Base-by-base conservation (phyloP, 92 coral and sea anemone species). In the Palythoa heliodiscus region DNA sequence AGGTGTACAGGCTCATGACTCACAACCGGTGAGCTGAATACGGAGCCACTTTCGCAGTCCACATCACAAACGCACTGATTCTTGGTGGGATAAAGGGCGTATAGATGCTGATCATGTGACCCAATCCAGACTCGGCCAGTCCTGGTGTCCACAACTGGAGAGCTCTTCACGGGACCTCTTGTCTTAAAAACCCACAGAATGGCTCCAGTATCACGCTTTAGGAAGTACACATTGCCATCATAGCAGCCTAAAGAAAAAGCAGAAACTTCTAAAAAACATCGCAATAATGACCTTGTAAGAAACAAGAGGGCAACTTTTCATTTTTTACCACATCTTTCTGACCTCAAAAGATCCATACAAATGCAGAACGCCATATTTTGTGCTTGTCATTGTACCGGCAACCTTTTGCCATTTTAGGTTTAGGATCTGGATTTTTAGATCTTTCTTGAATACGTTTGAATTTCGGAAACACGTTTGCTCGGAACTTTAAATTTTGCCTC, bases 81-180 rank as follows among this genome's bases (percentile, higher is more conserved):
- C 52, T 60, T 87, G 15, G 70, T 71, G 40, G 93, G 75, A 86
- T 96, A 97, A 25, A 96, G 90, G 13, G 90, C 92, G 67, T 96
- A 96, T 23, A 94, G 53, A 77, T 77, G 84, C 25, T 92, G 95
- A 69, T 96, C 99, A 86, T 96, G 99, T 83, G 99, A 96, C 75
- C 99, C 99, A 23, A 92, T 88, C 99, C 99, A 96, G 71, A 89
- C 93, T 35, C 91, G 76, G 70, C 99, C 98, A 52, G 99, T 91
- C 57, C 88, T 87, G 52, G 92, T 68, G 87, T 96, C 99, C 73
- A 93, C 82, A 84, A 90, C 88, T 14, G 99, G 98, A 20, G 98
- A 96, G 57, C 98, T 91, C 87, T 96, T 96, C 57, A 96, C 94
- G 2, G 90, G 92, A 47, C 93, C 97, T 3, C 89, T 89, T 16